phyloP scores from a whole-genome alignment of 2,888 invertebrate genomes.

The Campaea margaritaria region DNA sequence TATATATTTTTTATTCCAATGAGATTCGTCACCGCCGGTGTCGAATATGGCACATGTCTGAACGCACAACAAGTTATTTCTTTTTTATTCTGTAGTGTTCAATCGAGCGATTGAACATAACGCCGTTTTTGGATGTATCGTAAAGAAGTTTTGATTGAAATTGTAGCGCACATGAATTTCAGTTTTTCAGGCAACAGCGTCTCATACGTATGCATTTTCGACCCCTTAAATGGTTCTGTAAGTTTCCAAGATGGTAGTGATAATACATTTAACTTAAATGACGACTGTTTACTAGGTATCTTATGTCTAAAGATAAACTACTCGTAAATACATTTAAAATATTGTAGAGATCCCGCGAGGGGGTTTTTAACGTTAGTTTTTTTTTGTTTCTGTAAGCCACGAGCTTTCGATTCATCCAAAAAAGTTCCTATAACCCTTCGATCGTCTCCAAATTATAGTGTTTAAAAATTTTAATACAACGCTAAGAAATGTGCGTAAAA shows the following conservation, averaged over 20 bases:
- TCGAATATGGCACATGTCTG: constrained; percentile 34
- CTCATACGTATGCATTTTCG: background rate
- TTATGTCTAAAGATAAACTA: constrained; percentile 4
- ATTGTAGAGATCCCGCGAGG: background rate
- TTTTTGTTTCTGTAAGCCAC: constrained; percentile 40
- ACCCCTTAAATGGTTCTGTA: background rate
- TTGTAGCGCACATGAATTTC: constrained; percentile 5
- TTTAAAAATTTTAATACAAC: constrained; percentile 79
- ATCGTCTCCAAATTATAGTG: constrained; percentile 79
- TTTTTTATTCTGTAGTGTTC: constrained; percentile 25
- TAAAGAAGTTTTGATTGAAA: constrained; percentile 1
- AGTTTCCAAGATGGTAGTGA: constrained; percentile 3
- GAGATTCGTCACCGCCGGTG: constrained; percentile 29
- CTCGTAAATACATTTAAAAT: constrained; percentile 10
- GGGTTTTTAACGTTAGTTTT: constrained; percentile 5
- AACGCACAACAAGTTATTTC: constrained; percentile 10
- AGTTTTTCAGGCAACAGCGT: constrained; percentile 3
- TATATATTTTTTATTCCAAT: constrained; percentile 19
- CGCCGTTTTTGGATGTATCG: constrained; percentile 1
- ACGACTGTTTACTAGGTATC: background rate
- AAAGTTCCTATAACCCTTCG: constrained; percentile 58
- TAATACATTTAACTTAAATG: constrained; percentile 1
- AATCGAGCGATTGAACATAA: constrained; percentile 2
- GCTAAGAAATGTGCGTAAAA: constrained; percentile 81
- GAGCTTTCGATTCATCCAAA: constrained; percentile 62